Percentiles rank a stretch among this genome's conserved stretches.
phyloP scores from a whole-genome alignment of 1,140 invertebrate genomes.

The Hycleus phaleratus region DNA sequence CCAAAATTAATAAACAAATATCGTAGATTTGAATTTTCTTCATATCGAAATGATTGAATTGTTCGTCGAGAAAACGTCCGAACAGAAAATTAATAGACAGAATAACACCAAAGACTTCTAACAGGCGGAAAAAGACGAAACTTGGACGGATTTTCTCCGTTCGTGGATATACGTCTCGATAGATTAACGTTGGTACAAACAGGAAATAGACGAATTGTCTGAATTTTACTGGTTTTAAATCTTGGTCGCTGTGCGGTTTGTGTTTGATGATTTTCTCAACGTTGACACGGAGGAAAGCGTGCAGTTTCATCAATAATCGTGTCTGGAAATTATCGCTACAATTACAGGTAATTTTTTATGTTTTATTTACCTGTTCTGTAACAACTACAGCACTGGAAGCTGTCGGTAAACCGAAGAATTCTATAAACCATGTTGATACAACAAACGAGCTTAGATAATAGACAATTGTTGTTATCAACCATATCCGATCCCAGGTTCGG shows the following conservation, averaged over 20 bases:
- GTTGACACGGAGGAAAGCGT: conserved; percentile 68
- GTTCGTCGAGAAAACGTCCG: conserved; percentile 43
- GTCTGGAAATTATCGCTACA: conserved; percentile 46
- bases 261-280: conserved; percentile 42
- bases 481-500: background rate
- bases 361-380: background rate
- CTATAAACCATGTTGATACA: background rate
- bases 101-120: conserved; percentile 66
- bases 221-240: background rate
- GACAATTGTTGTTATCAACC: background rate
- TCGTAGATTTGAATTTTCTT: background rate
- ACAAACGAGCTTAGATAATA: background rate
- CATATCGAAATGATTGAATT: conserved; percentile 59
- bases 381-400: background rate
- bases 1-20: conserved; percentile 46
- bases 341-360: background rate
- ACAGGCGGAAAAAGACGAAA: conserved; percentile 58
- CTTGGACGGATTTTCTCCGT: conserved; percentile 56
- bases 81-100: conserved; percentile 71
- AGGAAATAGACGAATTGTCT: conserved; percentile 71
- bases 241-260: conserved; percentile 36
- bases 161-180: conserved; percentile 76
- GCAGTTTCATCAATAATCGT: conserved; percentile 75
- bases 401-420: background rate
- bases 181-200: conserved; percentile 79